Base-by-base conservation (phyloP, 2,113 vertebrate genomes). In the Aramus guarauna region DNA sequence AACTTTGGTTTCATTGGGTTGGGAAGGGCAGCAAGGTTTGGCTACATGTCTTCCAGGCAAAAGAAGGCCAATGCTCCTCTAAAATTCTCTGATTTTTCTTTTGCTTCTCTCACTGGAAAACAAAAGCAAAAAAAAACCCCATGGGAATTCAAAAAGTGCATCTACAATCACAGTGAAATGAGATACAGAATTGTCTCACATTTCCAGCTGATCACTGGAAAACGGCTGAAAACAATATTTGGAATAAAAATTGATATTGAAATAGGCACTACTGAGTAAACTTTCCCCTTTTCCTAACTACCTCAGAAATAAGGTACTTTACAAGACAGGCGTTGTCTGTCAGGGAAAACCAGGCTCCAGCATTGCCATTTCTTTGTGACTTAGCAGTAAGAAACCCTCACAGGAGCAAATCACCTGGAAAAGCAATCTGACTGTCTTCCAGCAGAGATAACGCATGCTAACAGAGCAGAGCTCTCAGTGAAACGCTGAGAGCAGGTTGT, bases 401-500 rank as follows among this genome's bases (percentile, higher is more conserved):
- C 9, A 78, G 41, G 41, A 91, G 5, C 66, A 63, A 58, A 78
- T 85, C 73, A 72, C 20, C 6, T 1, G 0, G 32, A 1, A 3
- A 85, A 85, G 30, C 30, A 55, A 45, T 43, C 26, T 60, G 60
- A 36, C 85, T 60, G 62, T 90, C 91, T 92, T 93, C 75, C 82
- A 83, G 85, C 91, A 94, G 85, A 85, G 85, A 90, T 69, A 96
- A 94, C 72, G 45, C 50, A 62, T 41, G 71, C 15, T 83, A 91
- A 86, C 62, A 62, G 72, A n/a, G 6, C 58, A 37, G 39, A 22
- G 19, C 55, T 78, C 69, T 43, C 56, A 47, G 34, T 24, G 67
- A 80, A 92, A 80, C 41, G 39, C 36, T 85, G 85, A 79, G 85
- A 89, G 29, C 45, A 80, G 59, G 30, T 24, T 69, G 64, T 56